A percentile compares a stretch with the other conserved stretches of the same genome.
These are phyloP conservation scores for Excalfactoria chinensis DNA, from an alignment of 2,113 vertebrate genomes.

Conservation along the genomic window DNA sequence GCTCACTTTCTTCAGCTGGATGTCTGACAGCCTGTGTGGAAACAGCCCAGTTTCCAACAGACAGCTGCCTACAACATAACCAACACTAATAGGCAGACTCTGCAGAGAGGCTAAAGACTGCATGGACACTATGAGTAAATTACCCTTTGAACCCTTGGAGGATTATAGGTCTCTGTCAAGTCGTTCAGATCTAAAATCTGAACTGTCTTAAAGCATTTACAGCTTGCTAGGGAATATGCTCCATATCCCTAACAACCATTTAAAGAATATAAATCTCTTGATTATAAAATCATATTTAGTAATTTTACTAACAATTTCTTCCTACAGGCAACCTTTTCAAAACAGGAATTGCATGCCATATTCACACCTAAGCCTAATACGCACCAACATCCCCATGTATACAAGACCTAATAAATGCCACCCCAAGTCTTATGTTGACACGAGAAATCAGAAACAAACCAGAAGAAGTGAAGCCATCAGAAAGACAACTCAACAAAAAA, in stretches of 20 bases:
- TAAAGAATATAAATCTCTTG: neutral
- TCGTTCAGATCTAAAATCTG: slow-evolving; percentile 23
- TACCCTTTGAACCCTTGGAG: neutral
- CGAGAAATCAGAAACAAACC: neutral
- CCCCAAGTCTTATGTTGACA: neutral
- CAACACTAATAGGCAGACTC: neutral
- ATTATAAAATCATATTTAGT: neutral
- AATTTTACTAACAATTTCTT: neutral
- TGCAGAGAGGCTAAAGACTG: slow-evolving; percentile 13
- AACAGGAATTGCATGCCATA: neutral
- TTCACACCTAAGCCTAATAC: neutral
- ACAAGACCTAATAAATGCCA: neutral
- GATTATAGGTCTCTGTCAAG: slow-evolving; percentile 34
- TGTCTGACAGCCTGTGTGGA: neutral
- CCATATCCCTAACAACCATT: neutral
- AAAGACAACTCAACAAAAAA: neutral
- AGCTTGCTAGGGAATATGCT: neutral
- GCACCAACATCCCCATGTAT: neutral
- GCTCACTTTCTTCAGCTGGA: neutral
- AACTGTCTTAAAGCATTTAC: slow-evolving; percentile 9
- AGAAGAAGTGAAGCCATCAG: neutral
- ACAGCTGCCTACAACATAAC: neutral
- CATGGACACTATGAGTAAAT: neutral
- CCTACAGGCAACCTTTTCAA: neutral
- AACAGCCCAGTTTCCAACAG: neutral